Conservation (phyloP, 2,888 invertebrate species). For the Melipona bicolor region DNA sequence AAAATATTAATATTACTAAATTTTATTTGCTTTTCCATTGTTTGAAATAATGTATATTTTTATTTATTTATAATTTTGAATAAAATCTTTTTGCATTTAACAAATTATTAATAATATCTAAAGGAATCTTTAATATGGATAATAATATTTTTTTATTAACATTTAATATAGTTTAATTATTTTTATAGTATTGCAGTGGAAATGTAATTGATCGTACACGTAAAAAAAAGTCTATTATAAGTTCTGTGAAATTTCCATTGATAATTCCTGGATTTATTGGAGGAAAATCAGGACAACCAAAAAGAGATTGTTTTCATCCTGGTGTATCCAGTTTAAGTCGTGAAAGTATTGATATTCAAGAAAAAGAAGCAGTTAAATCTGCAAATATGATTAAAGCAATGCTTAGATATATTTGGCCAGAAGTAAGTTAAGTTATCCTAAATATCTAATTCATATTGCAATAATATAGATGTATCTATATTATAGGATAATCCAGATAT, state of each 20-base stretch:
- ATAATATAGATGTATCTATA: conserved; percentile 29
- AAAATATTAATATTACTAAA: conserved; percentile 19
- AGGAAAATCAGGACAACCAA: conserved; percentile 84
- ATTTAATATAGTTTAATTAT: conserved; percentile 6
- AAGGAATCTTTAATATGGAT: background rate
- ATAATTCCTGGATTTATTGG: conserved; percentile 80
- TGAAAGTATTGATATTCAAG: conserved; percentile 87
- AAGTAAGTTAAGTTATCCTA: conserved; percentile 87
- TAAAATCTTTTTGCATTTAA: background rate
- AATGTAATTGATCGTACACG: conserved; percentile 81
- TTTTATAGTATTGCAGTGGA: conserved; percentile 79
- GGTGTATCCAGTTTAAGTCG: conserved; percentile 90
- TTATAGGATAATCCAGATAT: conserved; percentile 90
- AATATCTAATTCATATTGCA: conserved; percentile 74
- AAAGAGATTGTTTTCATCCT: conserved; percentile 96
- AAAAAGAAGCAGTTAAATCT: conserved; percentile 87
- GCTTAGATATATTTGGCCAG: conserved; percentile 98
- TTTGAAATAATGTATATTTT: background rate
- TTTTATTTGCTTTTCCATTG: conserved; percentile 25
- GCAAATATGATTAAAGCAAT: conserved; percentile 94
- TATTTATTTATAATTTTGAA: background rate
- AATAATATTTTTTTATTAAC: background rate
- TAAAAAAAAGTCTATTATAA: conserved; percentile 79
- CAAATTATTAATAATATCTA: background rate
- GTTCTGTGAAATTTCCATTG: conserved; percentile 75